Evolutionary conservation across 1,140 invertebrate species (phyloP), one percentile per base, ranked within the genome.

Genomic region (Teleopsis dalmanni): DNA sequence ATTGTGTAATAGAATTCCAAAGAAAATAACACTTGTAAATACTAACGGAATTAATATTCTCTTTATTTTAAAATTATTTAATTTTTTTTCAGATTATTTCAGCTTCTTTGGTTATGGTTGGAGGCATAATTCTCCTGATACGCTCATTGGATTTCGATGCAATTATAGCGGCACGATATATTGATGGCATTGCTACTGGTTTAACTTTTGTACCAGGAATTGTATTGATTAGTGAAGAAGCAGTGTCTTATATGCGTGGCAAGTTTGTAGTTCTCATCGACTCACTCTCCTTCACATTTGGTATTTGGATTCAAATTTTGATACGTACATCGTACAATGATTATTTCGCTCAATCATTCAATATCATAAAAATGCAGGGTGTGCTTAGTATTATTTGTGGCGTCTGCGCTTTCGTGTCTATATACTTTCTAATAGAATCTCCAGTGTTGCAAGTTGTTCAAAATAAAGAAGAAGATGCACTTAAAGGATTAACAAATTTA

Each of bases 121-220:
- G 55, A 7, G 62, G 62, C 14, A 48, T 62, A 3, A 49, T 65
- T 7, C 60, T 53, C 19, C 26, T 65, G 1, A 31, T 50, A 10
- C 41, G 58, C 47, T 58, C 60, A 0, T 43, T 54, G 7, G 29
- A 29, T n/a, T 16, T 49, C 1, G 31, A 13, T 0, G 52, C 55
- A 8, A 51, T 65, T n/a, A 55, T 65, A 6, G 58, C 54, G 0
- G 63, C 58, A 7, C 55, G 62, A 3, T 65, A 65, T 19, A 18
- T 65, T 18, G 60, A 65, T 43, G 62, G 62, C 6, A 34, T 63
- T 19, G 62, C 62, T 41, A 60, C 61, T 34, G 62, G 62, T 0
- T 21, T 65, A 21, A 51, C 59, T 11, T 65, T 65, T 35, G 63
- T 60, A n/a, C 57, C 63, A 10, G 54, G 57, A 3, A 14, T 65